Percentiles rank a stretch among this genome's conserved stretches.
These are phyloP conservation scores for Neolamprologus variostigma DNA, from an alignment of 2,113 vertebrate species.

Conservation along the genomic window DNA sequence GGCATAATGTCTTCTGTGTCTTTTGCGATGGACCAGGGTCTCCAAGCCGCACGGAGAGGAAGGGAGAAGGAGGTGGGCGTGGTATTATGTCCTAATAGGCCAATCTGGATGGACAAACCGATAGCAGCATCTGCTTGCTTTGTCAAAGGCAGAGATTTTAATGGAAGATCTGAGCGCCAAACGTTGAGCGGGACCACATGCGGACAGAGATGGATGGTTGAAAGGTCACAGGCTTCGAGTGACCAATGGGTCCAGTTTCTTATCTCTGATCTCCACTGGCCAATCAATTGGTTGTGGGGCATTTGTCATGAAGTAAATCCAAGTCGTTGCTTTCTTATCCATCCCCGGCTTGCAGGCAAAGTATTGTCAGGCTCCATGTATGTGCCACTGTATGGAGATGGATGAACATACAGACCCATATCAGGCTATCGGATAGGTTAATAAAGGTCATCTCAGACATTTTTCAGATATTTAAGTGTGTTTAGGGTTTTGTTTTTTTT, in stretches of 20 bases:
- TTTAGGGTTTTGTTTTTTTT: no score
- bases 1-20: constrained; percentile 51
- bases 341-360: not conserved
- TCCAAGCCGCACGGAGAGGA: constrained; percentile 6
- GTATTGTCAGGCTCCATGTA: constrained; percentile 21
- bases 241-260: constrained; percentile 73
- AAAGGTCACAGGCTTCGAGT: constrained; percentile 77
- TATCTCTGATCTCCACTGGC: constrained; percentile 78
- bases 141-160: constrained; percentile 70
- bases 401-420: not conserved
- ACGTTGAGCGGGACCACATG: constrained; percentile 62
- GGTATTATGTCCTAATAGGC: constrained; percentile 35
- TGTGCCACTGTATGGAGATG: constrained; percentile 44
- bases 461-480: not conserved
- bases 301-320: constrained; percentile 73
- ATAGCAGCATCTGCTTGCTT: constrained; percentile 81
- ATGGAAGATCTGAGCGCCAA: constrained; percentile 69
- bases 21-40: constrained; percentile 23
- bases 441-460: not conserved
- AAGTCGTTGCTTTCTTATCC: constrained; percentile 40
- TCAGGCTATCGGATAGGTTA: not conserved
- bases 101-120: constrained; percentile 44
- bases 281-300: constrained; percentile 90
- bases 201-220: constrained; percentile 87
- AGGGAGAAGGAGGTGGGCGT: constrained; percentile 40